Evolutionary conservation across 1,140 invertebrate genomes (phyloP), one percentile per base, ranked within the genome.

Genomic region (Sycobia sp.): DNA sequence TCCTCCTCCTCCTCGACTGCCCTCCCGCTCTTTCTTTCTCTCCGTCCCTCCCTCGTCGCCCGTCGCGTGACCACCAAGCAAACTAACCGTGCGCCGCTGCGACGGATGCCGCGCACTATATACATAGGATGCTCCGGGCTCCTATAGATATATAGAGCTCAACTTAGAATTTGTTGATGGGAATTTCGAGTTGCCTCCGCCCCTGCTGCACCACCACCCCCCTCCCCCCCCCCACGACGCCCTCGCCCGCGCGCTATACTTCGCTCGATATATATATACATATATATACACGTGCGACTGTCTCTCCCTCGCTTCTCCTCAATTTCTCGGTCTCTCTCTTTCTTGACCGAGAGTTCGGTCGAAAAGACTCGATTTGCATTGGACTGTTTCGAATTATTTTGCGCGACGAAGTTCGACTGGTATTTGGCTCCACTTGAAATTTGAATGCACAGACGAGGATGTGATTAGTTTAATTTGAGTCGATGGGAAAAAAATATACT

Each of bases 41-140:
- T 29, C 49, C 22, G 10, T 13, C 47, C 7, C 46, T 47, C 46
- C 4, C 51, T 50, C 53, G 25, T 18, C 1, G n/a, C 29, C 14
- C 44, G 25, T 43, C 50, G 20, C 58, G 32, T 46, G 50, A 66
- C 63, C 62, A 29, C 56, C 54, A 34, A 68, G 53, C 72, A 73
- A 77, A 77, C 76, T 76, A 76, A 74, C 71, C 70, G 67, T n/a
- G n/a, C 73, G 67, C 73, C 70, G 69, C 67, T 51, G 22, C 44
- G 53, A 55, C 61, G 51, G 53, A 55, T 56, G 34, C 60, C 32
- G 4, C 13, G 25, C 36, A 16, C 36, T 13, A n/a, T n/a, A n/a
- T n/a, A n/a, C n/a, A n/a, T n/a, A n/a, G n/a, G n/a, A n/a, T 11
- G 43, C 34, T 50, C 23, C 23, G 4, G 3, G 14, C 27, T 4